These are phyloP conservation scores for Enteromius anoplus DNA, from an alignment of 2,797 vertebrate genomes.

Conservation along the genomic window DNA sequence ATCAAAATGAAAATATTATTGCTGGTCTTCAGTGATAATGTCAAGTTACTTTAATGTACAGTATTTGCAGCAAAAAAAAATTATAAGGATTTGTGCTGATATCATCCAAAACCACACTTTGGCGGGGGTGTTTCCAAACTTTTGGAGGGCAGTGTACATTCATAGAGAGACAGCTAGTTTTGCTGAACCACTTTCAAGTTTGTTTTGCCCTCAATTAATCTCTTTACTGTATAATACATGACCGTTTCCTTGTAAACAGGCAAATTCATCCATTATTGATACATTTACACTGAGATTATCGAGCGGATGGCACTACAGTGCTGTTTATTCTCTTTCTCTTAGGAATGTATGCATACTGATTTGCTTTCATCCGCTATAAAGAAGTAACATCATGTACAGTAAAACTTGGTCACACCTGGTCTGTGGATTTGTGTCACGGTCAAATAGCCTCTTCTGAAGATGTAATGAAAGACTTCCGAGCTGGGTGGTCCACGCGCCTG, in stretches of 20 bases:
- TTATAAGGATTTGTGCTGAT: no score
- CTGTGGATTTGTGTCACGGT: not conserved
- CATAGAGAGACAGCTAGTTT: not conserved
- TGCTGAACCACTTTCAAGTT: slow-evolving; percentile 28
- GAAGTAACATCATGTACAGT: not conserved
- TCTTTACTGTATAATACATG: slow-evolving; percentile 19
- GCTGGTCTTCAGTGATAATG: no score
- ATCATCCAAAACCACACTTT: no score
- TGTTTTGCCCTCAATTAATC: slow-evolving; percentile 26
- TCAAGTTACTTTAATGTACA: no score
- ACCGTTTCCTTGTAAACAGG: slow-evolving; percentile 48
- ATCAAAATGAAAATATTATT: no score
- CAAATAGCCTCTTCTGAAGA: slow-evolving; percentile 29
- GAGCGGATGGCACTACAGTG: slow-evolving; percentile 35
- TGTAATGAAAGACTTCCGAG: slow-evolving; percentile 26
- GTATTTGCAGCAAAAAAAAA: no score
- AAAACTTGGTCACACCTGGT: slow-evolving; percentile 17
- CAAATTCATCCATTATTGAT: slow-evolving; percentile 51
- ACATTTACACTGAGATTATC: slow-evolving; percentile 29
- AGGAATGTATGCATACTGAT: slow-evolving; percentile 14
- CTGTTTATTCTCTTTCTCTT: slow-evolving; percentile 20
- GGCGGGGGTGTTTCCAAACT: no score
- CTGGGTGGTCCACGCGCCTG: slow-evolving; percentile 32
- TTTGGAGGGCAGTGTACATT: no score
- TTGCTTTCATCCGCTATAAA: not conserved